phyloP scores from a whole-genome alignment of 2,113 vertebrate genomes.

The Menura novaehollandiae region DNA sequence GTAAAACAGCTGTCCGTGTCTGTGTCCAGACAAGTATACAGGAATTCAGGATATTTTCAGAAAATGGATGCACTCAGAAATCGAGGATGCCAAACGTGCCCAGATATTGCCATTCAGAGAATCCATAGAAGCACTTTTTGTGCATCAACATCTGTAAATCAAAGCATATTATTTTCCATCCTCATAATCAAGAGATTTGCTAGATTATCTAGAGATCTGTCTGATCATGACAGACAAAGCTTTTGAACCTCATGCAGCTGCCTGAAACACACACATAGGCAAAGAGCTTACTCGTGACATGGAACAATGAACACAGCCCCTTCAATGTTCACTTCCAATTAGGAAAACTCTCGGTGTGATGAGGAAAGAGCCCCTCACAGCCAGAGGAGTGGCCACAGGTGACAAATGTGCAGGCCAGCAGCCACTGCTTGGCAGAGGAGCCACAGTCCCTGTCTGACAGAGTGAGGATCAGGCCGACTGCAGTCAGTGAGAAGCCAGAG shows the following conservation, averaged over 20 bases:
- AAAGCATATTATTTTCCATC: constrained; percentile 7
- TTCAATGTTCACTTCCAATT: not conserved
- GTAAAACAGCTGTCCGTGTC: not conserved
- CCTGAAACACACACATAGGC: not conserved
- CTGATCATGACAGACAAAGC: not conserved
- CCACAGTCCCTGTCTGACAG: not conserved
- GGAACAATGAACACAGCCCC: fast-evolving
- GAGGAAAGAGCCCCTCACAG: not conserved
- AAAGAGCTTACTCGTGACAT: not conserved
- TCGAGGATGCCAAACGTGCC: not conserved
- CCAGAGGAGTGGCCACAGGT: constrained; percentile 23
- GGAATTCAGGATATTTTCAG: not conserved
- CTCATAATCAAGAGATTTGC: constrained; percentile 32
- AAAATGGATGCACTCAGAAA: not conserved
- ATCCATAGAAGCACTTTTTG: not conserved
- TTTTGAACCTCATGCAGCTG: constrained; percentile 2
- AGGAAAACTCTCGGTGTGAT: not conserved
- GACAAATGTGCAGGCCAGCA: not conserved
- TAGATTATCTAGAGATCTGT: not conserved
- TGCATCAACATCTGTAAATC: constrained; percentile 25
- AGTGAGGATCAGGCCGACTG: not conserved
- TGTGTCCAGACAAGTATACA: not conserved
- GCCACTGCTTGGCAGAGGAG: not conserved
- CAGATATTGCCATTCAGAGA: not conserved
- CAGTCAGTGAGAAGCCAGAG: not conserved